A percentile compares a stretch with the other conserved stretches of the same genome.
Evolutionary conservation across 2,113 vertebrate species (phyloP).

Genomic region (Synodontis membranacea): DNA sequence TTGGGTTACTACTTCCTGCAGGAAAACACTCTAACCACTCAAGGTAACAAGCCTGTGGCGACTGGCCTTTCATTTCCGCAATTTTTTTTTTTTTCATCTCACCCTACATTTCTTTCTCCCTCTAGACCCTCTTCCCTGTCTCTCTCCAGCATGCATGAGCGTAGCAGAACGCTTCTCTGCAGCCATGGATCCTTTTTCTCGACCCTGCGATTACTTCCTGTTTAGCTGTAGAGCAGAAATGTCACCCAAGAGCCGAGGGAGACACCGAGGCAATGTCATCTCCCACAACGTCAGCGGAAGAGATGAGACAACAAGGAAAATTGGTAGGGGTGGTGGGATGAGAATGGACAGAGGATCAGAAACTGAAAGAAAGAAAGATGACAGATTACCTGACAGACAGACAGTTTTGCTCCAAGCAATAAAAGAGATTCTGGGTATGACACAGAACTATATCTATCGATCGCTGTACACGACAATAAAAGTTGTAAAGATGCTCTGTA

Average conservation of each 20-base stretch:
- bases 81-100: constrained; percentile 26
- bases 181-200: constrained; percentile 71
- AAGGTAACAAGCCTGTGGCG: constrained; percentile 10
- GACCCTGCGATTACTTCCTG: constrained; percentile 76
- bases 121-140: constrained; percentile 63
- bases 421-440: constrained; percentile 68
- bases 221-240: constrained; percentile 67
- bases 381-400: constrained; percentile 60
- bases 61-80: not conserved
- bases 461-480: not conserved
- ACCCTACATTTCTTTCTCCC: constrained; percentile 29
- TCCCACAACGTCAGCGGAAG: constrained; percentile 38
- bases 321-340: constrained; percentile 27
- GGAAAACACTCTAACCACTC: not conserved
- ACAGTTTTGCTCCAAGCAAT: constrained; percentile 61
- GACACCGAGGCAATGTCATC: constrained; percentile 50
- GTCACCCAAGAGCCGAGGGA: constrained; percentile 38
- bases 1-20: constrained; percentile 53
- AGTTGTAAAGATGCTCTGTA: not conserved
- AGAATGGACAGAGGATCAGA: constrained; percentile 15
- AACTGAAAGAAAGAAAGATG: not conserved
- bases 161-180: constrained; percentile 63
- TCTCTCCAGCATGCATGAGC: constrained; percentile 64
- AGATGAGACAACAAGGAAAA: not conserved
- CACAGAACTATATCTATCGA: not conserved